Evolutionary conservation across 1,140 invertebrate genomes (phyloP).

Genomic region (Marisa cornuarietis): DNA sequence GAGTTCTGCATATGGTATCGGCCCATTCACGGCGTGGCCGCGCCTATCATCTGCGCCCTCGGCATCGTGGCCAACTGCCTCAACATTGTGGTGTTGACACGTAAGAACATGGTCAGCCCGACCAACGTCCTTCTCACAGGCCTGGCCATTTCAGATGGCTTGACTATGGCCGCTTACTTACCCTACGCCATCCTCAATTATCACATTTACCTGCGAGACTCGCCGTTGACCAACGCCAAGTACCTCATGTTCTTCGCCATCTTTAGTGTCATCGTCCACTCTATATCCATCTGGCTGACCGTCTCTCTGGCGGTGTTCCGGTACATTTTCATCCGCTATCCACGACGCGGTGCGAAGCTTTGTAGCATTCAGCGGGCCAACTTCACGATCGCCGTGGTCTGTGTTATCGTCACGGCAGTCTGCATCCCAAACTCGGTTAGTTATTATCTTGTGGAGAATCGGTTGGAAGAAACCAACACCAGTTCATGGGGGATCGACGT

Average conservation of each 20-base stretch:
- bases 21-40: slow-evolving; percentile 76
- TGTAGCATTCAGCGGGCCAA: slow-evolving; percentile 81
- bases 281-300: slow-evolving; percentile 92
- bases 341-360: slow-evolving; percentile 73
- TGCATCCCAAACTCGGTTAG: slow-evolving; percentile 83
- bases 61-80: slow-evolving; percentile 88
- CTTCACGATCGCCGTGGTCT: slow-evolving; percentile 78
- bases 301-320: slow-evolving; percentile 92
- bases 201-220: slow-evolving; percentile 47
- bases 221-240: slow-evolving; percentile 44
- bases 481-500: slow-evolving; percentile 67
- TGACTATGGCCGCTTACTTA: slow-evolving; percentile 76
- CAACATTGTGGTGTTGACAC: slow-evolving; percentile 89
- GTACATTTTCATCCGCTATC: slow-evolving; percentile 62
- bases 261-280: slow-evolving; percentile 85
- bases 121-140: slow-evolving; percentile 87
- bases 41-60: slow-evolving; percentile 82
- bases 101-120: slow-evolving; percentile 81
- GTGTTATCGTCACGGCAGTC: slow-evolving; percentile 78
- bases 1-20: slow-evolving; percentile 59
- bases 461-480: slow-evolving; percentile 65
- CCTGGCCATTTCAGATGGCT: slow-evolving; percentile 84
- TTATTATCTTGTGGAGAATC: slow-evolving; percentile 53
- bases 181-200: slow-evolving; percentile 61
- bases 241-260: slow-evolving; percentile 67